A percentile compares a stretch with the other conserved stretches of the same genome.
Evolutionary conservation across 1,140 invertebrate species (phyloP).

Genomic region (Euwallacea fornicatus): DNA sequence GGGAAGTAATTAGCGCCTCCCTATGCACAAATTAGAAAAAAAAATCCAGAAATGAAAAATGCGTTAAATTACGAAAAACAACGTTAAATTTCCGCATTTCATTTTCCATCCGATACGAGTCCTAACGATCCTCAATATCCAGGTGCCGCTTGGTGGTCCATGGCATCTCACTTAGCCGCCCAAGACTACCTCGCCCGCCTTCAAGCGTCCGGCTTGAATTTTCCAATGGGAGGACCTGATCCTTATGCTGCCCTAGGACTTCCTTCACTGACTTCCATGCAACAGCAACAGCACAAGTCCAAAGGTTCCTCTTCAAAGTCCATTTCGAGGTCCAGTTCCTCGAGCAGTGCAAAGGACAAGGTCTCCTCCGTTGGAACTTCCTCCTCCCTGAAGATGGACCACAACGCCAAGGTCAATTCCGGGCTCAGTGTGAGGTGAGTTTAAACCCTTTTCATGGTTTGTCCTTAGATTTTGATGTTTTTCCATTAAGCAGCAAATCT

Average conservation of each 20-base stretch:
- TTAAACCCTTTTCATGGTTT: not conserved
- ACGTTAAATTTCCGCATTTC: too few relatives aligned
- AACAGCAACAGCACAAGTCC: slow-evolving; percentile 54
- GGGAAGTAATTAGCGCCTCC: too few relatives aligned
- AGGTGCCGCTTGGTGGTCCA: slow-evolving; percentile 85
- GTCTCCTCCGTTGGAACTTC: slow-evolving; percentile 10
- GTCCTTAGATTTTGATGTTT: not conserved
- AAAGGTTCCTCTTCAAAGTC: slow-evolving; percentile 37
- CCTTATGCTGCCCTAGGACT: slow-evolving; percentile 55
- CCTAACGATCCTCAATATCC: not conserved
- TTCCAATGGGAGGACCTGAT: slow-evolving; percentile 57
- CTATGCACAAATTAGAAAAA: too few relatives aligned
- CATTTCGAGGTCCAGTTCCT: slow-evolving; percentile 39
- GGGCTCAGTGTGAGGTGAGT: slow-evolving; percentile 25
- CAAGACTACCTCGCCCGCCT: slow-evolving; percentile 81
- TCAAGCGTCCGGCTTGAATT: slow-evolving; percentile 73
- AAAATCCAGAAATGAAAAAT: too few relatives aligned
- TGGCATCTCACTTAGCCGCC: slow-evolving; percentile 81
- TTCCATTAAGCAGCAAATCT: slow-evolving; percentile 22
- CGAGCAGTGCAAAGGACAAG: slow-evolving; percentile 44
- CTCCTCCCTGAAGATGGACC: slow-evolving; percentile 26
- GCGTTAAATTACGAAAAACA: too few relatives aligned
- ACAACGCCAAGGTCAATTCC: slow-evolving; percentile 34
- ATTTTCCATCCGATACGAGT: too few relatives aligned
- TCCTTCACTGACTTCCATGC: slow-evolving; percentile 50